Percentiles rank a stretch among this genome's conserved stretches.
Conservation (phyloP, 2,888 invertebrate genomes). For the Aphidoletes aphidimyza region DNA sequence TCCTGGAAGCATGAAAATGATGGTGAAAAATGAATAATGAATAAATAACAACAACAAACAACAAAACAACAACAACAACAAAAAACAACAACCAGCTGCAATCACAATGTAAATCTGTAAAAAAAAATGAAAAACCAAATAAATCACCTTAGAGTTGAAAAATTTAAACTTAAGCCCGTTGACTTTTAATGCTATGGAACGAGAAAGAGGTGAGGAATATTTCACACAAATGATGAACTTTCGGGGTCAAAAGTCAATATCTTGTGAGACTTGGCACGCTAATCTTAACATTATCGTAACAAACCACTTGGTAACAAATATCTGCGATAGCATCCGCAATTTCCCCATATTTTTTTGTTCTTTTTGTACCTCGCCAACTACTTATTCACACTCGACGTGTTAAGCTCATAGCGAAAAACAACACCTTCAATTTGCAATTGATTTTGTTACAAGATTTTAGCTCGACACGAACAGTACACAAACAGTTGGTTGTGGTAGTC, state of each 20-base stretch:
- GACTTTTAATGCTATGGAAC: neutral
- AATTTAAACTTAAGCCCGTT: slow-evolving; percentile 23
- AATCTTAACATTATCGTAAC: neutral
- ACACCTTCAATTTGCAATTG: slow-evolving; percentile 11
- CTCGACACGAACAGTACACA: no score
- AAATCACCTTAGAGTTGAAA: slow-evolving; percentile 48
- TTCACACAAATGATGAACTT: neutral
- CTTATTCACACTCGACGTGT: neutral
- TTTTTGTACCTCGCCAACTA: neutral
- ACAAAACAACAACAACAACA: neutral
- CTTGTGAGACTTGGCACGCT: neutral
- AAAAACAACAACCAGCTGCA: slow-evolving; percentile 30
- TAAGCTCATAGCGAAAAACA: neutral
- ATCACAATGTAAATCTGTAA: slow-evolving; percentile 54
- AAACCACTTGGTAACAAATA: neutral
- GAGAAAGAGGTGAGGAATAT: neutral
- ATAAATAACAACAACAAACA: slow-evolving; percentile 18
- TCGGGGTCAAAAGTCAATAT: neutral
- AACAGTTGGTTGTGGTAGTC: no score
- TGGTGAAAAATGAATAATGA: slow-evolving; percentile 17
- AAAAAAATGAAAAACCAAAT: slow-evolving; percentile 17
- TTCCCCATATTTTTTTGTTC: neutral
- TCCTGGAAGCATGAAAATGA: slow-evolving; percentile 52
- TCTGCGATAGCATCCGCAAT: neutral
- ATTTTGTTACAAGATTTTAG: no score